Conservation (phyloP, 1,140 invertebrate species). For the Temnothorax curvispinosus region DNA sequence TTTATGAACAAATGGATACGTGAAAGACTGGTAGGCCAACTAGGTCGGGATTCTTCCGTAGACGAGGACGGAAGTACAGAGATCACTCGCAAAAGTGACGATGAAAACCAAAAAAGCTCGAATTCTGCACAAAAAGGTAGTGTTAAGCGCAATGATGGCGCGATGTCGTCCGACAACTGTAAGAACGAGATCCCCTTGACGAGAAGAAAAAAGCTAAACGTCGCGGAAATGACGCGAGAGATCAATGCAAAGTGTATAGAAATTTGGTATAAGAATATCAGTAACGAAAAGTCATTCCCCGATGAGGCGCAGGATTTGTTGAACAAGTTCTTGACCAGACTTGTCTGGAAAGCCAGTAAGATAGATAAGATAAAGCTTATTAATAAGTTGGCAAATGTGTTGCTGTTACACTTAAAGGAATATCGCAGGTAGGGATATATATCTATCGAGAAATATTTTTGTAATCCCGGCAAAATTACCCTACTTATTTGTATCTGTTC, state of each 20-base stretch:
- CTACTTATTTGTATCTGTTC: constrained; percentile 17
- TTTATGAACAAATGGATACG: constrained; percentile 73
- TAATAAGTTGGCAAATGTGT: constrained; percentile 80
- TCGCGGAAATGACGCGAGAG: constrained; percentile 73
- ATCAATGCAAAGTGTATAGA: constrained; percentile 76
- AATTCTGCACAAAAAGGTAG: background rate
- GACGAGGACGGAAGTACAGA: background rate
- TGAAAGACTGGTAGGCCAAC: constrained; percentile 55
- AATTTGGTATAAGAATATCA: constrained; percentile 81
- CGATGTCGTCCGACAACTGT: background rate
- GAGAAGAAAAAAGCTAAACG: constrained; percentile 46
- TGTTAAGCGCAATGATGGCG: constrained; percentile 24
- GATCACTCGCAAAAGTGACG: background rate
- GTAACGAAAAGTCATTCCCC: constrained; percentile 77
- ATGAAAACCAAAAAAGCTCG: constrained; percentile 20
- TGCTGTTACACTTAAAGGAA: constrained; percentile 82
- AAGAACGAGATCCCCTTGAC: constrained; percentile 21
- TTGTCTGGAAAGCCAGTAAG: constrained; percentile 69
- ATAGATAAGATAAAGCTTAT: constrained; percentile 78
- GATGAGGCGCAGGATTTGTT: constrained; percentile 76
- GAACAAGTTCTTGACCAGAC: constrained; percentile 72
- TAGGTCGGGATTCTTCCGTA: constrained; percentile 20
- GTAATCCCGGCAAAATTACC: background rate
- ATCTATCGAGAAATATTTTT: background rate
- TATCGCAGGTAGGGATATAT: constrained; percentile 76